Evolutionary conservation across 2,888 invertebrate species (phyloP).

Genomic region (Oasisia sp.): DNA sequence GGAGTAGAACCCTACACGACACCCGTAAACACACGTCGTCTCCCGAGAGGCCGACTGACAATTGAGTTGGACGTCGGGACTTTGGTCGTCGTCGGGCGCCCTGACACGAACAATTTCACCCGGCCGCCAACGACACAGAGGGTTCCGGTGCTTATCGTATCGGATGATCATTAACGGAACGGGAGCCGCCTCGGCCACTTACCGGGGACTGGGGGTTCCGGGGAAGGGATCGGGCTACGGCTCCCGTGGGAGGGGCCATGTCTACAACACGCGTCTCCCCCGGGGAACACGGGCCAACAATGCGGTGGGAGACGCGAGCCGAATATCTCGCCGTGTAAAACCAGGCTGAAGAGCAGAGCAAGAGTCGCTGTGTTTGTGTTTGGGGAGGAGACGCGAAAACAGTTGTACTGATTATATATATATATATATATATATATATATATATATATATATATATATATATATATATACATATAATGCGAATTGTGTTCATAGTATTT

Average conservation of each 20-base stretch:
- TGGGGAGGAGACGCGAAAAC: background rate
- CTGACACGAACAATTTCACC: constrained; percentile 17
- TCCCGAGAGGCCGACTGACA: background rate
- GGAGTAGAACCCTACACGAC: background rate
- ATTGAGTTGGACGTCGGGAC: background rate
- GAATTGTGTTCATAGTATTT: too few relatives aligned
- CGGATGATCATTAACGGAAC: background rate
- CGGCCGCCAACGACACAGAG: background rate
- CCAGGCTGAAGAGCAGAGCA: background rate
- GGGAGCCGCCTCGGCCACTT: constrained; percentile 5
- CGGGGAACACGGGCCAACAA: background rate
- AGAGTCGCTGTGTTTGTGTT: background rate
- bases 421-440: too few relatives aligned
- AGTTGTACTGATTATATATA: background rate
- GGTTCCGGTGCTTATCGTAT: constrained; percentile 6
- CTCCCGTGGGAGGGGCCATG: background rate
- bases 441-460: too few relatives aligned
- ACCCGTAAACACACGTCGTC: background rate
- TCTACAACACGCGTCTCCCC: background rate
- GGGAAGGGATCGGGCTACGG: background rate
- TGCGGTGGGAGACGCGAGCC: background rate
- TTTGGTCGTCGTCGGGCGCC: background rate
- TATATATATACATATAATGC: too few relatives aligned
- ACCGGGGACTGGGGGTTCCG: background rate
- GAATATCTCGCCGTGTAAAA: background rate